Percentiles rank a stretch among this genome's conserved stretches.
These are phyloP conservation scores for Solea senegalensis DNA, from an alignment of 2,113 vertebrate genomes.

Conservation along the genomic window DNA sequence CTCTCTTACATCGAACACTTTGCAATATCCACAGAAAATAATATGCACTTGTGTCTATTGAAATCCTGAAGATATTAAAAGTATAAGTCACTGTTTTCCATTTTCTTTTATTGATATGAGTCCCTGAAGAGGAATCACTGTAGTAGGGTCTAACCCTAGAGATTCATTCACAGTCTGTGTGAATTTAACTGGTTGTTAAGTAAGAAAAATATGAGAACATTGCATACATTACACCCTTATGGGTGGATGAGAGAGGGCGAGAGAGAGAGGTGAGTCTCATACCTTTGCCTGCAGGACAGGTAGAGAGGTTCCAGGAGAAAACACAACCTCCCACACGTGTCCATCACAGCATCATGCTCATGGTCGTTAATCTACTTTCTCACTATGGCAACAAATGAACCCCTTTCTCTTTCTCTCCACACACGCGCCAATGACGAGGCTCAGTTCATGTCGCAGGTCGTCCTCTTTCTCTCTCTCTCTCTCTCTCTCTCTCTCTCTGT, in stretches of 20 bases:
- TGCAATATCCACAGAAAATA: too few relatives aligned
- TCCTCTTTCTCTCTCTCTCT: slow-evolving; percentile 30
- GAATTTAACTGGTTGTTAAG: not conserved
- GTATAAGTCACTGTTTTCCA: too few relatives aligned
- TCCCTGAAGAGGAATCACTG: too few relatives aligned
- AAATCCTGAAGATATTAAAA: too few relatives aligned
- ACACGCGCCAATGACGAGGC: slow-evolving; percentile 65
- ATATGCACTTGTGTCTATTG: too few relatives aligned
- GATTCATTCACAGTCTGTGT: not conserved
- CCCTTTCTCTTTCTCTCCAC: slow-evolving; percentile 19
- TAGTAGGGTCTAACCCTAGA: not conserved
- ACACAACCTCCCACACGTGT: slow-evolving; percentile 58
- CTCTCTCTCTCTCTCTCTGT: slow-evolving; percentile 31
- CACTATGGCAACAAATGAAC: slow-evolving; percentile 77
- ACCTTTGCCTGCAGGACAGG: slow-evolving; percentile 60
- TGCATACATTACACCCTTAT: not conserved
- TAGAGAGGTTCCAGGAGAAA: slow-evolving; percentile 54
- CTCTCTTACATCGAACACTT: too few relatives aligned
- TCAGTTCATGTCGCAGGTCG: slow-evolving; percentile 60
- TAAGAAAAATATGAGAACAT: too few relatives aligned
- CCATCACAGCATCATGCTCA: slow-evolving; percentile 61
- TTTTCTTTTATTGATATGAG: too few relatives aligned
- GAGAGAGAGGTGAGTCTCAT: slow-evolving; percentile 23
- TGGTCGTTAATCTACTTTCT: slow-evolving; percentile 76
- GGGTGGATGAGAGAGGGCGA: not conserved